phyloP scores from a whole-genome alignment of 2,113 vertebrate species.

The Engraulis encrasicolus region DNA sequence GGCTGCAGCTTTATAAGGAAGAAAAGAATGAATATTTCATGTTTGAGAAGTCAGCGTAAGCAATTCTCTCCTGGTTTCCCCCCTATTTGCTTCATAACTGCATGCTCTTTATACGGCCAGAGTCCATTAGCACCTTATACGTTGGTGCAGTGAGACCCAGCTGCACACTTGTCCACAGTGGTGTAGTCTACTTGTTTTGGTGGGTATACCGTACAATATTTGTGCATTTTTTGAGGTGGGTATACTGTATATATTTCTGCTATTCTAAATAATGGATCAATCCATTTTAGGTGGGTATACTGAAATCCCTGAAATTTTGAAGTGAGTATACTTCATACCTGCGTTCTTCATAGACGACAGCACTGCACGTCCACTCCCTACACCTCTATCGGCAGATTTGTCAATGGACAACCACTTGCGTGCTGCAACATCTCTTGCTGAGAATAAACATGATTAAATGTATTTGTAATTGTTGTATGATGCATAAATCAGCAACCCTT shows the following conservation, averaged over 20 bases:
- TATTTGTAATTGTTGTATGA: neutral
- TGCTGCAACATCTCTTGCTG: neutral
- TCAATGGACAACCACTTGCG: neutral
- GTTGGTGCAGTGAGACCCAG: neutral
- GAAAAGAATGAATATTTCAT: constrained; percentile 13
- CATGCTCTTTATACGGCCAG: neutral
- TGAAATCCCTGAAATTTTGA: too few relatives aligned
- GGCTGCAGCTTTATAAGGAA: neutral
- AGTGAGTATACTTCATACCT: too few relatives aligned
- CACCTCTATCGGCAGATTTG: neutral
- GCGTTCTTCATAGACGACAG: too few relatives aligned
- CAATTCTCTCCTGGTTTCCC: neutral
- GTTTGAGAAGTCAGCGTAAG: neutral
- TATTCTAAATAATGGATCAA: too few relatives aligned
- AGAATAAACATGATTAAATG: neutral
- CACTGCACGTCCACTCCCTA: too few relatives aligned
- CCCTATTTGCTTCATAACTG: neutral
- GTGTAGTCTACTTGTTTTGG: too few relatives aligned
- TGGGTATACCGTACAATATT: too few relatives aligned
- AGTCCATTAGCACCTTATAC: neutral
- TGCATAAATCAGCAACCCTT: neutral
- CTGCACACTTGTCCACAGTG: too few relatives aligned
- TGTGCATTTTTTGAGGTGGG: too few relatives aligned
- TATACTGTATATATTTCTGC: too few relatives aligned
- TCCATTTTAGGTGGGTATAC: too few relatives aligned